Conservation (phyloP, 2,113 vertebrate species). For the Dissostichus mawsoni region DNA sequence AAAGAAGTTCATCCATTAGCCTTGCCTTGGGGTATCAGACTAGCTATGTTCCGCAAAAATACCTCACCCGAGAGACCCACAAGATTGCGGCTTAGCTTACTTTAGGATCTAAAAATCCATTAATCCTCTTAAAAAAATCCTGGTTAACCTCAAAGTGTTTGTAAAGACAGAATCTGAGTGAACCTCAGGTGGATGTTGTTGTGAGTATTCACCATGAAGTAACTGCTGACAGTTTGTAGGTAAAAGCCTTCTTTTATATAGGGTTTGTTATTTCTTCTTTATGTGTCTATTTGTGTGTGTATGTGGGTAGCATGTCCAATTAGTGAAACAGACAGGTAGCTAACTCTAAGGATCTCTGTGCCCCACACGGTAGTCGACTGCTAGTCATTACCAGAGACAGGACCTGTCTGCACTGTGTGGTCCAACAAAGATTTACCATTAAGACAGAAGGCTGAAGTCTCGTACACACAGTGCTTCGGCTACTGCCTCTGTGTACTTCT, state of each 20-base stretch:
- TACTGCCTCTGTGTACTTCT: neutral
- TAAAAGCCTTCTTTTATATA: constrained; percentile 42
- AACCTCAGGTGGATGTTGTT: constrained; percentile 59
- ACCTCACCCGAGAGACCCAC: constrained; percentile 52
- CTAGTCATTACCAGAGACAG: constrained; percentile 53
- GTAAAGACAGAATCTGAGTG: constrained; percentile 56
- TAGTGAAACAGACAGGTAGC: constrained; percentile 57
- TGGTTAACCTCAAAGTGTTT: constrained; percentile 56
- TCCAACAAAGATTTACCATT: constrained; percentile 39
- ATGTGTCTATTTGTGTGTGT: constrained; percentile 13
- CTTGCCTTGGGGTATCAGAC: constrained; percentile 55
- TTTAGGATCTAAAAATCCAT: constrained; percentile 66
- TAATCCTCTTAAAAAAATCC: constrained; percentile 69
- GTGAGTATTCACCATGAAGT: constrained; percentile 49
- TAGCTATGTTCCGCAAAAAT: constrained; percentile 52
- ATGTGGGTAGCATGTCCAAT: constrained; percentile 56
- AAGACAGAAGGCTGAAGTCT: constrained; percentile 46
- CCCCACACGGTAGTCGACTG: constrained; percentile 37
- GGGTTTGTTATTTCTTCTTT: constrained; percentile 50
- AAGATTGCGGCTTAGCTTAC: constrained; percentile 57
- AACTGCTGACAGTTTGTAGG: constrained; percentile 47
- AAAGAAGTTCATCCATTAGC: constrained; percentile 61
- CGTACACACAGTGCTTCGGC: constrained; percentile 8
- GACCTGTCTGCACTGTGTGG: constrained; percentile 42
- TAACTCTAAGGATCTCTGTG: constrained; percentile 47